Conservation (phyloP, 2,888 invertebrate species). For the Mythimna impura region DNA sequence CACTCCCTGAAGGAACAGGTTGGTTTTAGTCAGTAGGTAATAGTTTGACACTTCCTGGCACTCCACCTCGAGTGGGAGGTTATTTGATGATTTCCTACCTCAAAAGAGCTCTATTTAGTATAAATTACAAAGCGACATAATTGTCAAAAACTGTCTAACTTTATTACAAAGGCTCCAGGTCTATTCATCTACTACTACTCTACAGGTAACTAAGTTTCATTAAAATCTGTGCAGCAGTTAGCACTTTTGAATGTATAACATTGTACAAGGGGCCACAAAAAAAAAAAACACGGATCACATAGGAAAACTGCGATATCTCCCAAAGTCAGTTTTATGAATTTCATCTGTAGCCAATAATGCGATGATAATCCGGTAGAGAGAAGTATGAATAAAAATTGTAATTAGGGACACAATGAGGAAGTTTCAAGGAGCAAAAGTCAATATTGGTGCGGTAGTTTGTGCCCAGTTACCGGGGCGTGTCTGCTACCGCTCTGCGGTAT, state of each 20-base stretch:
- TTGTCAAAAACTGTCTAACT: too few relatives aligned
- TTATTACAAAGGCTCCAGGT: not conserved
- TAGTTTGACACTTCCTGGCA: too few relatives aligned
- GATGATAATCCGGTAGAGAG: slow-evolving; percentile 22
- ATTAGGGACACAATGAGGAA: slow-evolving; percentile 79
- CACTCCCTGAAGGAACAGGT: too few relatives aligned
- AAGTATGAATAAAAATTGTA: slow-evolving; percentile 73
- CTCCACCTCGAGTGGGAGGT: too few relatives aligned
- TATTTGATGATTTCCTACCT: too few relatives aligned
- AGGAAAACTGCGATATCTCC: too few relatives aligned
- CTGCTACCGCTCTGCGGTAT: slow-evolving; percentile 65
- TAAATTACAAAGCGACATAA: too few relatives aligned
- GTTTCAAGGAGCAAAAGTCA: slow-evolving; percentile 84
- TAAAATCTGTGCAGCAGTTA: not conserved
- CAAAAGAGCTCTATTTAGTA: too few relatives aligned
- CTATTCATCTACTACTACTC: not conserved
- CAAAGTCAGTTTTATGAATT: not conserved
- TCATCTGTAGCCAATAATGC: slow-evolving; percentile 20
- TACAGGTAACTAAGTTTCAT: not conserved
- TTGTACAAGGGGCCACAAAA: too few relatives aligned
- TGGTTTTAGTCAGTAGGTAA: too few relatives aligned
- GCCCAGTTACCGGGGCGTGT: slow-evolving; percentile 82
- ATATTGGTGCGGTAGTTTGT: slow-evolving; percentile 85
- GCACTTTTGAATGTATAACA: too few relatives aligned
- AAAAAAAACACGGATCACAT: too few relatives aligned